Evolutionary conservation across 1,140 invertebrate genomes (phyloP).

Genomic region (Drosophila virilis): DNA sequence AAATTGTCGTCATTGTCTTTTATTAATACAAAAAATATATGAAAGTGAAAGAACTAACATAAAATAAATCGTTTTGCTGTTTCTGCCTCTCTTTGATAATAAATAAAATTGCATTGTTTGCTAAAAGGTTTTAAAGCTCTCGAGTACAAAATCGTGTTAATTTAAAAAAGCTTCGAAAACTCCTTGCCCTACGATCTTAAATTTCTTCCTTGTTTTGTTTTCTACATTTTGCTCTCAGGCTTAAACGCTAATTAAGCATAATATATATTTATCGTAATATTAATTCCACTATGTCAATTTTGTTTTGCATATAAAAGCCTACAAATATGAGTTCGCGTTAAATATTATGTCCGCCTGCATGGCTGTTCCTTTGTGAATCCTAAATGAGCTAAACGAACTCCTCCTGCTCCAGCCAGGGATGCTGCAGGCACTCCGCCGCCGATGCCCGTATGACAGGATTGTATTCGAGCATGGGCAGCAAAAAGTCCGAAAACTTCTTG

Average conservation of each 20-base stretch:
- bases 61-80: conserved; percentile 39
- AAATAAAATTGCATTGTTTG: conserved; percentile 57
- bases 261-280: conserved; percentile 35
- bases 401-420: conserved; percentile 94
- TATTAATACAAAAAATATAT: conserved; percentile 58
- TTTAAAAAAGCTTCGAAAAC: conserved; percentile 77
- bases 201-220: conserved; percentile 15
- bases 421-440: conserved; percentile 95
- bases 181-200: conserved; percentile 38
- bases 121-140: conserved; percentile 71
- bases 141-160: conserved; percentile 72
- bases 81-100: conserved; percentile 26
- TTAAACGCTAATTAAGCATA: conserved; percentile 45
- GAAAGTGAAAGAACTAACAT: conserved; percentile 37
- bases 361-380: conserved; percentile 25
- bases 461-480: conserved; percentile 97
- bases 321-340: conserved; percentile 44
- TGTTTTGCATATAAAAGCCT: conserved; percentile 45
- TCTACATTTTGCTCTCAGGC: conserved; percentile 13
- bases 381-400: conserved; percentile 71
- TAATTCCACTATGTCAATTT: conserved; percentile 41
- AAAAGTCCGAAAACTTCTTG: conserved; percentile 95
- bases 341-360: conserved; percentile 17
- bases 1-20: conserved; percentile 80
- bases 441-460: conserved; percentile 96